A percentile compares a stretch with the other conserved stretches of the same genome.
Evolutionary conservation across 1,140 invertebrate species (phyloP).

Genomic region (Xylocopa sonorina): DNA sequence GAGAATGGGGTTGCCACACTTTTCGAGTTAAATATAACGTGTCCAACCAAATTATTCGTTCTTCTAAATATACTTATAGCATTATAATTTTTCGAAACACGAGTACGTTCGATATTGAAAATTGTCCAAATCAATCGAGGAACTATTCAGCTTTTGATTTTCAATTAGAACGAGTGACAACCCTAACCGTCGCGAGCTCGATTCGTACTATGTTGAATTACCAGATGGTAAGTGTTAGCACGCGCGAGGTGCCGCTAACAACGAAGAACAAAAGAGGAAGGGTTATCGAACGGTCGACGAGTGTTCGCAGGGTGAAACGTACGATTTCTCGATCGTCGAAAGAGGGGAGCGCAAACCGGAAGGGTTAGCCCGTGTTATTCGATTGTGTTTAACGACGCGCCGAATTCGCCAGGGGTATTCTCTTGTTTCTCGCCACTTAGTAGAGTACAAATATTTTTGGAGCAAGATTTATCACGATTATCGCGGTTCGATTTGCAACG

Average conservation of each 20-base stretch:
- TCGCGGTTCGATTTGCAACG: constrained; percentile 34
- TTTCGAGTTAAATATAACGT: too few species aligned
- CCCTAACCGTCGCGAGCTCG: constrained; percentile 34
- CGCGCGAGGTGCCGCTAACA: not conserved
- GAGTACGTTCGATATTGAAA: too few species aligned
- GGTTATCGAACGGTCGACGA: not conserved
- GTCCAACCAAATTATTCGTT: too few species aligned
- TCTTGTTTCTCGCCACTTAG: constrained; percentile 3
- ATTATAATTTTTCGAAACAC: too few species aligned
- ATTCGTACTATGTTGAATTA: constrained; percentile 74
- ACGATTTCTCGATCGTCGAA: not conserved
- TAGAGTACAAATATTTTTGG: constrained; percentile 54
- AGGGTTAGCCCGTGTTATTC: not conserved
- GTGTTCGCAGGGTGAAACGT: not conserved
- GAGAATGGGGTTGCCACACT: too few species aligned
- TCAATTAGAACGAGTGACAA: too few species aligned
- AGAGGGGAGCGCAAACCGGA: not conserved
- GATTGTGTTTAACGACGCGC: not conserved
- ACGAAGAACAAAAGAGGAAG: not conserved
- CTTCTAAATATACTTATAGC: too few species aligned
- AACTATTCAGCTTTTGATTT: too few species aligned
- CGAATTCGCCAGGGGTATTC: not conserved
- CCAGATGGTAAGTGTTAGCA: constrained; percentile 70
- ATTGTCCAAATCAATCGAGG: too few species aligned
- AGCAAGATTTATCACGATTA: constrained; percentile 32